Evolutionary conservation across 2,888 invertebrate species (phyloP).

Genomic region (Drosophila kuntzei): DNA sequence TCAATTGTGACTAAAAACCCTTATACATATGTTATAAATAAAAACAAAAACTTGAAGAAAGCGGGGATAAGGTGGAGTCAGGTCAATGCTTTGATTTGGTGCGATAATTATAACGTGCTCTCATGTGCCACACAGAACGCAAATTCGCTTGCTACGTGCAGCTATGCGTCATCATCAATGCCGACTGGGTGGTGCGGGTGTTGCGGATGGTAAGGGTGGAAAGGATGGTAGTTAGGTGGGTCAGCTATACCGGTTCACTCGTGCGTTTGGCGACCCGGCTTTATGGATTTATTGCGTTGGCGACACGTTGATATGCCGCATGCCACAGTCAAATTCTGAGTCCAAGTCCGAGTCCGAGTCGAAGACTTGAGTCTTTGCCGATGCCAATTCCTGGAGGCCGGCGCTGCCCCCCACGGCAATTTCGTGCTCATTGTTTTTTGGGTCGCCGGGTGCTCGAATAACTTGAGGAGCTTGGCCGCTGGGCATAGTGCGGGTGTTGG

Average conservation of each 20-base stretch:
- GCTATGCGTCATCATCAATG: conserved; percentile 62
- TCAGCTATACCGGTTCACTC: conserved; percentile 38
- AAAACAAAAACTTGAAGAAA: no score
- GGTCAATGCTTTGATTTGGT: conserved; percentile 73
- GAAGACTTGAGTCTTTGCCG: conserved; percentile 26
- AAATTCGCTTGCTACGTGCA: conserved; percentile 63
- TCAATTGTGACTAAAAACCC: conserved; percentile 20
- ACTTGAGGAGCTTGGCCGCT: conserved; percentile 22
- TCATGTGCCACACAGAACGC: conserved; percentile 35
- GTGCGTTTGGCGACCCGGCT: conserved; percentile 61
- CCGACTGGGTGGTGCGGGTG: background rate
- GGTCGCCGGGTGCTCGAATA: conserved; percentile 40
- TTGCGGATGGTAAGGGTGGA: no score
- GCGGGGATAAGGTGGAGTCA: conserved; percentile 11
- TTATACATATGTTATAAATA: conserved; percentile 15
- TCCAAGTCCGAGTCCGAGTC: conserved; percentile 5
- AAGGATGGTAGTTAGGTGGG: conserved; percentile 3
- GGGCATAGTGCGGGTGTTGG: conserved; percentile 25
- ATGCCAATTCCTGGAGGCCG: conserved; percentile 38
- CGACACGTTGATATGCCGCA: conserved; percentile 77
- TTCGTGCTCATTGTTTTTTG: conserved; percentile 65
- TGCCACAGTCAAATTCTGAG: conserved; percentile 31
- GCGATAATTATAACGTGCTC: conserved; percentile 77
- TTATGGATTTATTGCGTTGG: conserved; percentile 72
- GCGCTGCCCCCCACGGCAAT: conserved; percentile 22